Conservation (phyloP, 2,113 vertebrate species). For the Rallus limicola region DNA sequence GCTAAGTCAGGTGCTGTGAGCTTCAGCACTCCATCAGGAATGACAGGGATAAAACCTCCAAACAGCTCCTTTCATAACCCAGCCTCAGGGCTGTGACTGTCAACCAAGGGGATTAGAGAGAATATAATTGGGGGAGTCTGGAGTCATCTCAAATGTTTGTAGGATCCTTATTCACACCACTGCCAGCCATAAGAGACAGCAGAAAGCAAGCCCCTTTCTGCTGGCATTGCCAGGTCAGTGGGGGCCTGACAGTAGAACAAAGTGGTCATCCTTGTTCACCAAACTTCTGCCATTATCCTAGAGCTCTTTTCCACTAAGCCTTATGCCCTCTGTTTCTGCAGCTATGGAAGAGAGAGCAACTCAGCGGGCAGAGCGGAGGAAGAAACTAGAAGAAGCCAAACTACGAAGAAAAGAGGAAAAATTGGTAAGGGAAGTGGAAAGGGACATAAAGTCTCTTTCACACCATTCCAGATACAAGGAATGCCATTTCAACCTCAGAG, state of each 20-base stretch:
- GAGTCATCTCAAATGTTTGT: neutral
- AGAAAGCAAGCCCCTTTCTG: neutral
- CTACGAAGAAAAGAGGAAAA: slow-evolving; percentile 85
- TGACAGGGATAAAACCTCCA: neutral
- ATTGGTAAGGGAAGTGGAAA: slow-evolving; percentile 72
- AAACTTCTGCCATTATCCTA: neutral
- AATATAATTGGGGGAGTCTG: neutral
- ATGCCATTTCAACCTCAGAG: neutral
- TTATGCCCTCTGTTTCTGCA: slow-evolving; percentile 51
- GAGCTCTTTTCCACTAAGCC: neutral
- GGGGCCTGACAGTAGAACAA: neutral
- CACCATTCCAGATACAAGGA: neutral
- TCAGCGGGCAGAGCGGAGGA: slow-evolving; percentile 82
- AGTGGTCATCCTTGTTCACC: neutral
- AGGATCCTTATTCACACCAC: neutral
- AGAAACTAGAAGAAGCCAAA: slow-evolving; percentile 84
- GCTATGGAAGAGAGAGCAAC: slow-evolving; percentile 91
- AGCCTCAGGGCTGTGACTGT: neutral
- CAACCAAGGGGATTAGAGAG: neutral
- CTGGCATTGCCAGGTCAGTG: neutral
- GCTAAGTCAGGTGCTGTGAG: neutral
- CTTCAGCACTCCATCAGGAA: neutral
- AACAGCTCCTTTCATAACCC: neutral
- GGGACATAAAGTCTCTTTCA: neutral
- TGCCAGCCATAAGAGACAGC: neutral